Conservation (phyloP, 53 echinoderm and acorn worm genomes). For the Paelopatides confundens region DNA sequence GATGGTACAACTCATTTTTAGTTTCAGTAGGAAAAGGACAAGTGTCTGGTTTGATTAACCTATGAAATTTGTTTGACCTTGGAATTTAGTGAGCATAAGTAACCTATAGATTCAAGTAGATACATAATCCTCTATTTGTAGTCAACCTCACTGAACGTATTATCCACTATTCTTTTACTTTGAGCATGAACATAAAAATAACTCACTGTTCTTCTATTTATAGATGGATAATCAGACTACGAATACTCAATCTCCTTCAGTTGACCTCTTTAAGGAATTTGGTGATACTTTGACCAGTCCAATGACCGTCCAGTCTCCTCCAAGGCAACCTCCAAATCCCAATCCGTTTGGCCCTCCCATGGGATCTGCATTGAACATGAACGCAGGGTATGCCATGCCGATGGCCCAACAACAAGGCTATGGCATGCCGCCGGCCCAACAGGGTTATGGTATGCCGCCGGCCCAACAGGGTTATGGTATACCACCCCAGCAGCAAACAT, state of each 20-base stretch:
- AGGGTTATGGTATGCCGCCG: slow-evolving; percentile 48
- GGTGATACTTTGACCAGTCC: slow-evolving; percentile 74
- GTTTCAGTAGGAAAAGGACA: too few relatives aligned
- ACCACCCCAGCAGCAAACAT: slow-evolving; percentile 49
- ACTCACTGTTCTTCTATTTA: too few relatives aligned
- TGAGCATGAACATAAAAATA: too few relatives aligned
- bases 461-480: slow-evolving; percentile 25
- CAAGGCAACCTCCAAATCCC: slow-evolving; percentile 34
- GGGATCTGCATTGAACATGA: slow-evolving; percentile 49
- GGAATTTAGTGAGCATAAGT: too few relatives aligned
- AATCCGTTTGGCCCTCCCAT: slow-evolving; percentile 70
- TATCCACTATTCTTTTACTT: too few relatives aligned
- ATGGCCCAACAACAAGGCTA: background rate
- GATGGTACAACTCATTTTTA: too few relatives aligned
- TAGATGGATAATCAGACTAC: background rate
- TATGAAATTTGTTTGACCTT: too few relatives aligned
- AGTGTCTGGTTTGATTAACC: too few relatives aligned
- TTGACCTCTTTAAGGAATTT: slow-evolving; percentile 92
- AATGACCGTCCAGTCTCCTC: slow-evolving; percentile 49
- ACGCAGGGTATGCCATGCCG: slow-evolving; percentile 31
- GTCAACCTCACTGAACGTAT: too few relatives aligned
- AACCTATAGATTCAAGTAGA: too few relatives aligned
- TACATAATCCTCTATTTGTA: too few relatives aligned
- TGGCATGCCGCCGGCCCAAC: slow-evolving; percentile 41
- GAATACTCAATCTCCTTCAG: slow-evolving; percentile 63